Base-by-base conservation (phyloP, 1,140 invertebrate species). In the Latrodectus geometricus region DNA sequence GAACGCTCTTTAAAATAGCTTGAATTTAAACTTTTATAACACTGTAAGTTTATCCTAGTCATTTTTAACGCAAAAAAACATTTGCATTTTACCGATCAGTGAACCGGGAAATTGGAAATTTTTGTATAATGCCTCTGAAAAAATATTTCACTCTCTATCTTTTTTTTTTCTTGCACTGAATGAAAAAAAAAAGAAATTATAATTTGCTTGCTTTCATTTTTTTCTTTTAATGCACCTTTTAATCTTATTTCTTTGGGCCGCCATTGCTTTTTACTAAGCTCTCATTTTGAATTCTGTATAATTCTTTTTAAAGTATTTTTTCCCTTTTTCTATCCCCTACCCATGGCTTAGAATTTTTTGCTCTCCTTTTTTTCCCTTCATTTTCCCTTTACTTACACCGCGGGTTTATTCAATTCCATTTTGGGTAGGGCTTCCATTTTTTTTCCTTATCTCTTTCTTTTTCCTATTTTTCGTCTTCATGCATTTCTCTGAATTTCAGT, bases 41-140 rank as follows among this genome's bases (percentile, higher is more conserved):
- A 21, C 61, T 52, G 11, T 8, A 56, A 84, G 81, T 84, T 84
- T 84, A 84, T 84, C 81, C 75, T 68, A 76, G 56, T 75, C 81
- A 70, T 76, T 84, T 76, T 84, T 84, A 75, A 84, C 72, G 81
- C 73, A 84, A 69, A 76, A n/a, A 76, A 68, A 61, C 81, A 84
- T 84, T 75, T 84, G 81, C 81, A 84, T 84, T 84, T 84, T 84
- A 84, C 81, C 20, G 81, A 84, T 84, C 81, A 84, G 48, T 61
- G 81, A 52, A 76, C 81, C 81, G 81, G 68, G 73, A 84, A 84
- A 84, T 84, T 84, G 81, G 81, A 84, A 84, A 84, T 84, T 84
- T 84, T 84, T 84, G 81, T 84, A 84, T 84, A 84, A 84, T 84
- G 73, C 81, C 49, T 84, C 61, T 66, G 73, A 75, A 84, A 84